phyloP scores from a whole-genome alignment of 2,113 vertebrate genomes.

The Steatornis caripensis region DNA sequence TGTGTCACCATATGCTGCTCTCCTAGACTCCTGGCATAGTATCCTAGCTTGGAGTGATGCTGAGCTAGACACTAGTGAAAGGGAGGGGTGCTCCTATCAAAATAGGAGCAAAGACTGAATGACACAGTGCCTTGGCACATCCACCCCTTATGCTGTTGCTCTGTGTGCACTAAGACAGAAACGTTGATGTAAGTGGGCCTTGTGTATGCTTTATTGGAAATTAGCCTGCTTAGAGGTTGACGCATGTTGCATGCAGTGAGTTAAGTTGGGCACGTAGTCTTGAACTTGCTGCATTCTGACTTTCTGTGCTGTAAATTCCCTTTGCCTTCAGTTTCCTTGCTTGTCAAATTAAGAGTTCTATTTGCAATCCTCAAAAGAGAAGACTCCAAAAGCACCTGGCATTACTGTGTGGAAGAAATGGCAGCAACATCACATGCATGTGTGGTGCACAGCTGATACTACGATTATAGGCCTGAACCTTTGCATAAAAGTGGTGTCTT shows the following conservation, averaged over 20 bases:
- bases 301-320: neutral
- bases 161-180: neutral
- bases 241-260: neutral
- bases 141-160: neutral
- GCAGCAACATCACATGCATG: neutral
- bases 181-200: neutral
- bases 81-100: neutral
- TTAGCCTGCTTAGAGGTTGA: neutral
- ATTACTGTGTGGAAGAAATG: neutral
- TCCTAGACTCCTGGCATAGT: neutral
- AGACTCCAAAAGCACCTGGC: neutral
- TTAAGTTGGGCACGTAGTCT: neutral
- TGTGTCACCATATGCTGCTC: neutral
- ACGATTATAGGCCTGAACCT: neutral
- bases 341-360: neutral
- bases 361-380: neutral
- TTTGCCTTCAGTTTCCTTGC: neutral
- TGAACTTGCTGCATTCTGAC: neutral
- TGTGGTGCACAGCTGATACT: neutral
- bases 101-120: neutral
- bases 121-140: neutral
- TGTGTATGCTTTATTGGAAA: neutral
- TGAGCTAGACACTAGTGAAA: neutral
- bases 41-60: neutral
- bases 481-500: neutral